phyloP scores from a whole-genome alignment of 2,113 vertebrate species.

The Brevimyrus niger region DNA sequence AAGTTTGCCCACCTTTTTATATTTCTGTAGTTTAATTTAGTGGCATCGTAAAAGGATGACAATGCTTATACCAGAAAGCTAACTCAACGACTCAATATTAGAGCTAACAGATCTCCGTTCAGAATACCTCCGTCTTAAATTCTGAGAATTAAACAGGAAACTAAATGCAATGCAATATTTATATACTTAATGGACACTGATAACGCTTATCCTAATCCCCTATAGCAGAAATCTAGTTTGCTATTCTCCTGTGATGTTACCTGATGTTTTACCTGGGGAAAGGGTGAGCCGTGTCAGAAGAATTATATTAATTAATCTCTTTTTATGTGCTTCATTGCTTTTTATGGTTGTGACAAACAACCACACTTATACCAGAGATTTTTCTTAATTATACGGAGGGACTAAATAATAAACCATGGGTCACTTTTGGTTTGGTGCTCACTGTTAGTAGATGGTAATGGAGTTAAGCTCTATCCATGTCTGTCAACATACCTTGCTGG shows the following conservation, averaged over 20 bases:
- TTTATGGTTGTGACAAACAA: neutral
- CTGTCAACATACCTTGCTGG: neutral
- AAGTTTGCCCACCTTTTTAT: neutral
- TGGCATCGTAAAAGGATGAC: neutral
- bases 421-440: neutral
- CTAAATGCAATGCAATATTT: neutral
- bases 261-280: neutral
- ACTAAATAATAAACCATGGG: neutral
- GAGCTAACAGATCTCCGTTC: neutral
- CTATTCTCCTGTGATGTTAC: neutral
- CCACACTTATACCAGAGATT: neutral
- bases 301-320: neutral
- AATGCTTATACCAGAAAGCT: neutral
- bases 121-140: neutral
- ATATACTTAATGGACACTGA: neutral
- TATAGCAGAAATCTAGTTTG: neutral
- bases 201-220: neutral
- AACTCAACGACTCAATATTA: neutral
- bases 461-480: neutral
- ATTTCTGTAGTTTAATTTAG: neutral
- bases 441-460: neutral
- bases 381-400: neutral
- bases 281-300: neutral
- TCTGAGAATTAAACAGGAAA: neutral
- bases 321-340: neutral